These are phyloP conservation scores for Sesia bembeciformis DNA, from an alignment of 2,888 invertebrate species.

Conservation along the genomic window DNA sequence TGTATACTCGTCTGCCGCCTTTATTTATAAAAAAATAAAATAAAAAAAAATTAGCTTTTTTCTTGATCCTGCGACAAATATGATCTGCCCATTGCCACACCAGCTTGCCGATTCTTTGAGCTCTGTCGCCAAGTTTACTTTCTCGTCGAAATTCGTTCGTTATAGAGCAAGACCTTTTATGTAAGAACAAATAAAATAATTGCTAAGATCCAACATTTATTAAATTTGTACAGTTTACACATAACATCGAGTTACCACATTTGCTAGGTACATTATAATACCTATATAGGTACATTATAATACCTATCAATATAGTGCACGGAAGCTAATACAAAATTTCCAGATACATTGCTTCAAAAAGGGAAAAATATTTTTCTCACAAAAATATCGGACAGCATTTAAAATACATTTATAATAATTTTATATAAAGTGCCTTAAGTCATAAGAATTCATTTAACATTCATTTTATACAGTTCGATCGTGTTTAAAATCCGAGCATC, in stretches of 20 bases:
- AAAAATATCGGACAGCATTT: slow-evolving; percentile 29
- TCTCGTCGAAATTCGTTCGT: no score
- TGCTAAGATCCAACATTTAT: slow-evolving; percentile 59
- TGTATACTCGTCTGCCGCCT: no score
- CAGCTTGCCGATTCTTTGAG: no score
- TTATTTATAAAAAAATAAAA: no score
- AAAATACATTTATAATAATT: slow-evolving; percentile 9
- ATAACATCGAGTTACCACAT: slow-evolving; percentile 43
- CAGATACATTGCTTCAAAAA: slow-evolving; percentile 36
- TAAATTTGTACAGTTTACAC: slow-evolving; percentile 64
- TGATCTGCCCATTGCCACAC: no score
- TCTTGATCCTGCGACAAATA: no score
- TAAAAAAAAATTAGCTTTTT: no score
- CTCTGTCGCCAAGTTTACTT: no score
- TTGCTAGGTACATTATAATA: slow-evolving; percentile 21
- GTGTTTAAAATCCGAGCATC: no score
- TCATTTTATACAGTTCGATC: no score
- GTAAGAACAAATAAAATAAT: no score
- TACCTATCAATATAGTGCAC: slow-evolving; percentile 35
- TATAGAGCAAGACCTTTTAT: no score
- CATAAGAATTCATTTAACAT: slow-evolving; percentile 10
- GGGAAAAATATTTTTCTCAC: slow-evolving; percentile 22
- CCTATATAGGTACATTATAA: neutral
- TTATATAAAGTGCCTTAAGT: slow-evolving; percentile 11
- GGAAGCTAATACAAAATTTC: slow-evolving; percentile 31